phyloP scores from a whole-genome alignment of 2,888 invertebrate species.

The Electrophaes corylata region DNA sequence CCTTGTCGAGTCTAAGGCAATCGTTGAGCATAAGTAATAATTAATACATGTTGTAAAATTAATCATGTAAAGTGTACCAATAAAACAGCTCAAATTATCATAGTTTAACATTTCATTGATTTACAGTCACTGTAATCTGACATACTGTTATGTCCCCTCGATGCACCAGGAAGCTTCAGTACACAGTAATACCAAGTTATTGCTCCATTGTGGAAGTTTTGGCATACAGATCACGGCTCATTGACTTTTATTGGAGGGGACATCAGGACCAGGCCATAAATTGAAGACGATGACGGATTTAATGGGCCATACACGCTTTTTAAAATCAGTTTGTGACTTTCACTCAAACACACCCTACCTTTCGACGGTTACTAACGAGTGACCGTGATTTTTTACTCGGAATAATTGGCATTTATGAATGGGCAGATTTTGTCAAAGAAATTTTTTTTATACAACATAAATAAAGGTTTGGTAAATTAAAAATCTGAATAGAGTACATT shows the following conservation, averaged over 20 bases:
- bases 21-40: neutral
- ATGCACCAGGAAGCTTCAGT: conserved; percentile 50
- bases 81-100: conserved; percentile 1
- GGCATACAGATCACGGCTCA: conserved; percentile 79
- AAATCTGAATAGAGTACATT: neutral
- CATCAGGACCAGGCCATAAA: conserved; percentile 63
- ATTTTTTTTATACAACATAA: neutral
- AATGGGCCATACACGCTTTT: conserved; percentile 72
- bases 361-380: conserved; percentile 21
- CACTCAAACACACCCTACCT: conserved; percentile 28
- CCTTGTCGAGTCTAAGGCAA: neutral
- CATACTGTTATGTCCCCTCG: conserved; percentile 46
- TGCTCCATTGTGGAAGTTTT: conserved; percentile 74
- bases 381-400: conserved; percentile 9
- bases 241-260: conserved; percentile 76
- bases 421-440: neutral
- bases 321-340: conserved; percentile 60
- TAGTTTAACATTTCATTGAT: conserved; percentile 11
- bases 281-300: conserved; percentile 71
- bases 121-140: conserved; percentile 17
- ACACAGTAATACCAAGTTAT: conserved; percentile 63
- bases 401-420: neutral
- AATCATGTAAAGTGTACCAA: neutral
- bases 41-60: neutral
- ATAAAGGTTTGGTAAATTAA: neutral